phyloP scores from a whole-genome alignment of 2,797 vertebrate genomes.

The Spinus olivaceus region DNA sequence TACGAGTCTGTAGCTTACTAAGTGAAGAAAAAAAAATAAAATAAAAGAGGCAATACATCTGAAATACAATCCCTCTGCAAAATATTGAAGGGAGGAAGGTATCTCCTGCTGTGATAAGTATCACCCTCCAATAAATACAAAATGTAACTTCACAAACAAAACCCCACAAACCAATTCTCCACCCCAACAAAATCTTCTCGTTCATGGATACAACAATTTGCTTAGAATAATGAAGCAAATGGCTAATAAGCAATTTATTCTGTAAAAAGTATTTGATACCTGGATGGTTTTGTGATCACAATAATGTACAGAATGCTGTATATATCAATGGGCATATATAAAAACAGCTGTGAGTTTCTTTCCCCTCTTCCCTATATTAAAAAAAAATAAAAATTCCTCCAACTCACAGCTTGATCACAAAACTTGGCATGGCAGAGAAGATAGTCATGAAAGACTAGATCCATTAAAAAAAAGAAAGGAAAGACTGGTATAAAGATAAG shows the following conservation, averaged over 20 bases:
- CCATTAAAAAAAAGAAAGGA: background rate
- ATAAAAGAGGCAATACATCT: background rate
- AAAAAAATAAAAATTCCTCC: no score
- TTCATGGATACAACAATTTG: background rate
- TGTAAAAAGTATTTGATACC: background rate
- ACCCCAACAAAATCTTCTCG: fast-evolving
- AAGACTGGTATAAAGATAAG: background rate
- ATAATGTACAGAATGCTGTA: background rate
- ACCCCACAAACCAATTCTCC: fast-evolving
- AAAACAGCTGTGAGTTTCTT: background rate
- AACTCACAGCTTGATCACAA: background rate
- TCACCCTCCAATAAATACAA: background rate
- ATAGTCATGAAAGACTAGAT: background rate
- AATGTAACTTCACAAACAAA: fast-evolving
- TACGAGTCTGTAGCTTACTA: background rate
- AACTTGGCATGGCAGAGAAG: background rate
- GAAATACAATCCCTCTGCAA: background rate
- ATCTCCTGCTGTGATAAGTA: background rate
- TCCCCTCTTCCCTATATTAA: background rate
- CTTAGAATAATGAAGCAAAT: background rate
- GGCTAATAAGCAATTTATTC: background rate
- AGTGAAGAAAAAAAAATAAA: background rate
- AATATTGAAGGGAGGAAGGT: background rate
- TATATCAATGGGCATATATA: background rate
- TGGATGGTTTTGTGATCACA: background rate